These are phyloP conservation scores for Drosophila arawakana DNA, from an alignment of 1,140 invertebrate genomes.

Conservation along the genomic window DNA sequence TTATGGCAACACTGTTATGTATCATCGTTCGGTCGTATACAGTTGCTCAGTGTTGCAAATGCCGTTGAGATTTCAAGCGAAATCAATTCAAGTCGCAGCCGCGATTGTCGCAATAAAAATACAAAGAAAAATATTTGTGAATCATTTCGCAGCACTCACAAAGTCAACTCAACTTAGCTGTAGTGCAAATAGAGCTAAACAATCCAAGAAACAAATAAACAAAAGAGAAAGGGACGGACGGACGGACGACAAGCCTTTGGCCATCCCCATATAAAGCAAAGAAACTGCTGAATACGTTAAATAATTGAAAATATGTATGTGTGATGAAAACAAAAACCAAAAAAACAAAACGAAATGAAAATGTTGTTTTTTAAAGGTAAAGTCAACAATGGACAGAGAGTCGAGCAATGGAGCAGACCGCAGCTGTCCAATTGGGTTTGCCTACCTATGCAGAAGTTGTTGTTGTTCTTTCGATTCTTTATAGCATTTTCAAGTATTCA, in stretches of 20 bases:
- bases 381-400: constrained; percentile 63
- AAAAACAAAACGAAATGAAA: constrained; percentile 45
- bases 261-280: constrained; percentile 50
- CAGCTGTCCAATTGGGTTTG: constrained; percentile 71
- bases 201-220: constrained; percentile 72
- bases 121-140: constrained; percentile 74
- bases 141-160: constrained; percentile 49
- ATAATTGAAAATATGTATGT: constrained; percentile 53
- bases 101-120: constrained; percentile 67
- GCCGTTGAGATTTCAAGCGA: constrained; percentile 27
- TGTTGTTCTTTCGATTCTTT: background rate
- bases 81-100: constrained; percentile 36
- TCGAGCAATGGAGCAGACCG: constrained; percentile 9
- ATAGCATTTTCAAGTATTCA: constrained; percentile 39
- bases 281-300: constrained; percentile 74
- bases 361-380: constrained; percentile 67
- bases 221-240: background rate
- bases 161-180: constrained; percentile 18
- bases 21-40: constrained; percentile 32
- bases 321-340: constrained; percentile 40
- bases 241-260: constrained; percentile 53
- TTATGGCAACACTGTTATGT: constrained; percentile 1
- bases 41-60: constrained; percentile 21
- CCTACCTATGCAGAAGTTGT: constrained; percentile 74
- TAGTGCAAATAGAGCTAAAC: constrained; percentile 77